Conservation (phyloP, 2,113 vertebrate genomes). For the Rhea americana region DNA sequence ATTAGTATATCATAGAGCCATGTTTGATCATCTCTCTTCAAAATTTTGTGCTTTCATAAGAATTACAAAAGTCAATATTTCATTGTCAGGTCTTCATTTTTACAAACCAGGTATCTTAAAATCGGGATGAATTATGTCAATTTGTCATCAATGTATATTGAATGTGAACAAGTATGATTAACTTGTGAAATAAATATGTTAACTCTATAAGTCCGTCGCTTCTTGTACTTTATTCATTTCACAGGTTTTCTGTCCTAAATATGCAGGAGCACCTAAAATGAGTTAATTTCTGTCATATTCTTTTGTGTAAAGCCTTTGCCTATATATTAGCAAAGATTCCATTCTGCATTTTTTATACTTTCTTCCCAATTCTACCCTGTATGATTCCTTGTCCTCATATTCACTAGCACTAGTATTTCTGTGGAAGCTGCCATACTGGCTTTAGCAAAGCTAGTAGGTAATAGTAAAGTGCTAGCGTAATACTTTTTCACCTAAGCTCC, state of each 20-base stretch:
- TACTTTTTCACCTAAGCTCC: background rate
- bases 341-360: background rate
- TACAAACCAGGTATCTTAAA: background rate
- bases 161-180: slow-evolving; percentile 42
- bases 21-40: background rate
- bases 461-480: background rate
- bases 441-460: background rate
- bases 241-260: background rate
- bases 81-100: slow-evolving; percentile 28
- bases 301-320: background rate
- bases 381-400: background rate
- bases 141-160: slow-evolving; percentile 35
- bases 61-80: background rate
- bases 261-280: background rate
- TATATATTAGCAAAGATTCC: background rate
- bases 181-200: slow-evolving; percentile 69
- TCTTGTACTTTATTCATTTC: slow-evolving; percentile 26
- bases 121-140: background rate
- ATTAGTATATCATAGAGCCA: background rate
- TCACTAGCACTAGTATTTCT: background rate
- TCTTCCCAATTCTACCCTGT: background rate
- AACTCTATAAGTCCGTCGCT: background rate
- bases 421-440: background rate
- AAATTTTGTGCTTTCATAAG: background rate
- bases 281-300: background rate